phyloP scores from a whole-genome alignment of 2,797 vertebrate species.

The Adrianichthys oophorus region DNA sequence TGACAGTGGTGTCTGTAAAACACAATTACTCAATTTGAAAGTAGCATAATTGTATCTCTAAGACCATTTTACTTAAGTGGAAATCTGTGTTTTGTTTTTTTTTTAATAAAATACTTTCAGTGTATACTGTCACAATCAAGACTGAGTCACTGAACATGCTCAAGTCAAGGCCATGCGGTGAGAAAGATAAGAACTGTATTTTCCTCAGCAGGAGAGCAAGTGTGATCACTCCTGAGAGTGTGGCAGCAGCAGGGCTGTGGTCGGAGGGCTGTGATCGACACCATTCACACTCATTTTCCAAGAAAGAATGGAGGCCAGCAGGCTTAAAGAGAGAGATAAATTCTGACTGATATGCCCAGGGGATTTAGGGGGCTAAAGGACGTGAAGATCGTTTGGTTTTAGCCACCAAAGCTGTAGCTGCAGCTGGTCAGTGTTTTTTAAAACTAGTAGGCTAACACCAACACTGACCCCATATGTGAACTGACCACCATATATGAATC shows the following conservation, averaged over 20 bases:
- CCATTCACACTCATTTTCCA: slow-evolving; percentile 9
- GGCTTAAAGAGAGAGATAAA: slow-evolving; percentile 29
- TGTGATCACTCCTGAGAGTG: slow-evolving; percentile 45
- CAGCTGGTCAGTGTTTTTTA: slow-evolving; percentile 1
- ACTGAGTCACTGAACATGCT: not conserved
- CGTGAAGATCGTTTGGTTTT: slow-evolving; percentile 2
- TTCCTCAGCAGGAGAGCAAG: slow-evolving; percentile 26
- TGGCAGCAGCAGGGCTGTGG: slow-evolving; percentile 28
- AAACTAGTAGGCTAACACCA: not conserved
- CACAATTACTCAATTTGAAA: too few relatives aligned
- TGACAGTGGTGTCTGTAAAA: too few relatives aligned
- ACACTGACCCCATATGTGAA: not conserved
- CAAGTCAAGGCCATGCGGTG: slow-evolving; percentile 27
- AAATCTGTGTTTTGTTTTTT: slow-evolving; percentile 11
- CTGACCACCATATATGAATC: not conserved
- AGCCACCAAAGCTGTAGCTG: not conserved
- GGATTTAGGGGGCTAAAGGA: not conserved
- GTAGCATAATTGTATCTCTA: too few relatives aligned
- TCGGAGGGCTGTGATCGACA: slow-evolving; percentile 26
- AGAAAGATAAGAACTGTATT: slow-evolving; percentile 37
- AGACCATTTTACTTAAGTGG: too few relatives aligned
- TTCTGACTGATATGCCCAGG: slow-evolving; percentile 2
- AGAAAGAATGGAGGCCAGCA: slow-evolving; percentile 17
- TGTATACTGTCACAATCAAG: too few relatives aligned
- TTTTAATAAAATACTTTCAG: not conserved